Percentiles rank a stretch among this genome's conserved stretches.
phyloP scores from a whole-genome alignment of 2,888 invertebrate genomes.

The Acanthosepion lycidas region DNA sequence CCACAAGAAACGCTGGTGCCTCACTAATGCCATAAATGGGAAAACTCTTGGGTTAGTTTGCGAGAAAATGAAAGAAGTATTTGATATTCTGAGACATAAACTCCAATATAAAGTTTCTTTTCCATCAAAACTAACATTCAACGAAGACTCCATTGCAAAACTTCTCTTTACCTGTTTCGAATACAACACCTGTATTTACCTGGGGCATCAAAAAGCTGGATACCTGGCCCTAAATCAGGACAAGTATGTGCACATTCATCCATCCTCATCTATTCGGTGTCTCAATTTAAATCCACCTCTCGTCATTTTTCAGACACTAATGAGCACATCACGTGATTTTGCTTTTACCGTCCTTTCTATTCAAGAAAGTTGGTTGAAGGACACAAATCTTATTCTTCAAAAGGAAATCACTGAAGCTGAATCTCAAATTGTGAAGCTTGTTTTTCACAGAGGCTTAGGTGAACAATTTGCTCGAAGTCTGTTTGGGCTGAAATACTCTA shows the following conservation, averaged over 20 bases:
- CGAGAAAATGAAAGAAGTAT: slow-evolving; percentile 62
- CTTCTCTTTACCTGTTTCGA: slow-evolving; percentile 62
- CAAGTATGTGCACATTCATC: slow-evolving; percentile 64
- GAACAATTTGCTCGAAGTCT: slow-evolving; percentile 55
- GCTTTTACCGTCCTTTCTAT: slow-evolving; percentile 65
- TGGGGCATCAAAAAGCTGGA: slow-evolving; percentile 65
- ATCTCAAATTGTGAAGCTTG: slow-evolving; percentile 51
- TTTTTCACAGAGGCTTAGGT: slow-evolving; percentile 58
- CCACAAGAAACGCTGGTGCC: slow-evolving; percentile 67
- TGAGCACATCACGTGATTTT: slow-evolving; percentile 64
- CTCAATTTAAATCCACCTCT: slow-evolving; percentile 62
- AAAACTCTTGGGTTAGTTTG: slow-evolving; percentile 66
- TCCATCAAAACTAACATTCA: slow-evolving; percentile 49
- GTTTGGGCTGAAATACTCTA: slow-evolving; percentile 60
- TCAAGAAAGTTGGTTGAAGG: slow-evolving; percentile 55
- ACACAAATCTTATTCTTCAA: neutral
- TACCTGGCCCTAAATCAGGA: slow-evolving; percentile 58
- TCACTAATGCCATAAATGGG: slow-evolving; percentile 71
- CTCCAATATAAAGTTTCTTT: slow-evolving; percentile 52
- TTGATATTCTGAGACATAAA: slow-evolving; percentile 59
- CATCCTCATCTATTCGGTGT: slow-evolving; percentile 63
- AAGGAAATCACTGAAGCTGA: slow-evolving; percentile 54
- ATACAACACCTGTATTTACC: slow-evolving; percentile 62
- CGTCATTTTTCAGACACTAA: slow-evolving; percentile 64
- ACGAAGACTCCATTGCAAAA: slow-evolving; percentile 54